Base-by-base conservation (phyloP, 2,113 vertebrate species). In the Tragelaphus buxtoni region DNA sequence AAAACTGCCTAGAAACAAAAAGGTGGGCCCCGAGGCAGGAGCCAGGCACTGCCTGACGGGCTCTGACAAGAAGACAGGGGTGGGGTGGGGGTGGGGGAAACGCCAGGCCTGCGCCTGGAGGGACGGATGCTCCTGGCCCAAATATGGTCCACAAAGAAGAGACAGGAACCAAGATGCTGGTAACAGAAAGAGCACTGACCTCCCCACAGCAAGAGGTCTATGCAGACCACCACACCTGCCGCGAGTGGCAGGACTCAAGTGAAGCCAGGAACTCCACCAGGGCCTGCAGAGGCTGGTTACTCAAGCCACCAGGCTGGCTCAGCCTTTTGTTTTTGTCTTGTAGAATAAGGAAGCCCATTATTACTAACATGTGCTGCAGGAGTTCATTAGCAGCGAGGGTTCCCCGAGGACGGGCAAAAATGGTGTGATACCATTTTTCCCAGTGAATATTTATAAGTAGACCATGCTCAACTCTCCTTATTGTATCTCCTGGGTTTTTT, bases 401-500 rank as follows among this genome's bases (percentile, higher is more conserved):
- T 98, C 98, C 98, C 98, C 65, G 47, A 98, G 98, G 98, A 98
- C 85, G 35, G 90, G 95, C 91, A 94, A 96, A 98, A 98, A 98
- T 95, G 98, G 98, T 98, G 98, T 96, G 98, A 98, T 98, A 98
- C 98, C 98, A 96, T 98, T 98, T 98, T 98, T 97, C 96, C 90
- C 97, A 94, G 98, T 98, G 98, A 99, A 98, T 98, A 99, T 99
- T 98, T 99, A 98, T 98, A 98, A 98, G 98, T 92, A 98, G 97
- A 90, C 98, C 94, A 69, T 96, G 98, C 97, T 98, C 97, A 96
- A 98, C 96, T 98, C 98, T 98, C 88, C 97, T 98, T 96, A 97
- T 98, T 97, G 86, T 97, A 82, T 76, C 91, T 87, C 80, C 53
- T 51, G 30, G 6, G 4, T 24, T 2, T 97, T 98, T 97, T 96